Evolutionary conservation across 2,113 vertebrate species (phyloP).

Genomic region (Periophthalmus modestus): DNA sequence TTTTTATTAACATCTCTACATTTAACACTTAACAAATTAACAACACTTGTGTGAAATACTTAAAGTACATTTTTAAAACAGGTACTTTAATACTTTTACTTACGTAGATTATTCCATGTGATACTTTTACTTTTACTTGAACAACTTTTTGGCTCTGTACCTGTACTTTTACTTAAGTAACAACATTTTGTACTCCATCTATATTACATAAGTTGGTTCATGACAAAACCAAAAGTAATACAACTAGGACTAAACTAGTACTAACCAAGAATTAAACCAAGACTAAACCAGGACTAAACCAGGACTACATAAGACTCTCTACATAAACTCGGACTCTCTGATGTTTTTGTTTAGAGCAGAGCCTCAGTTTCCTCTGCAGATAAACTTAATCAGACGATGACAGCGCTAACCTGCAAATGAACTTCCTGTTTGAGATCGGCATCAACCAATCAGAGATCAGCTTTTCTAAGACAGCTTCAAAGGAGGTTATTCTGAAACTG

Average conservation of each 20-base stretch:
- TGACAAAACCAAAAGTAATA: too few species aligned
- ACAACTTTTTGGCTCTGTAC: too few species aligned
- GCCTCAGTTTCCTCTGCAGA: not conserved
- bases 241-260: not conserved
- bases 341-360: slow-evolving; percentile 4
- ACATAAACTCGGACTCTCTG: not conserved
- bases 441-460: not conserved
- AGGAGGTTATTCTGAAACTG: not conserved
- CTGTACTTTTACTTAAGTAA: too few species aligned
- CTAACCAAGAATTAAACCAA: not conserved
- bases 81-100: too few species aligned
- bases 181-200: too few species aligned
- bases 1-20: too few species aligned
- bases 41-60: too few species aligned
- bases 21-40: too few species aligned
- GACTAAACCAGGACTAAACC: not conserved
- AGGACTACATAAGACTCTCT: not conserved
- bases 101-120: too few species aligned
- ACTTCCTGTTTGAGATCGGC: not conserved
- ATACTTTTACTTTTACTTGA: too few species aligned
- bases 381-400: slow-evolving; percentile 11
- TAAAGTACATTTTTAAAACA: too few species aligned
- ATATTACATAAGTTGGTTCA: too few species aligned
- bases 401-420: not conserved
- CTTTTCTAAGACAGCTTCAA: not conserved